Conservation (phyloP, 2,888 invertebrate genomes). For the Cephonodes hylas region DNA sequence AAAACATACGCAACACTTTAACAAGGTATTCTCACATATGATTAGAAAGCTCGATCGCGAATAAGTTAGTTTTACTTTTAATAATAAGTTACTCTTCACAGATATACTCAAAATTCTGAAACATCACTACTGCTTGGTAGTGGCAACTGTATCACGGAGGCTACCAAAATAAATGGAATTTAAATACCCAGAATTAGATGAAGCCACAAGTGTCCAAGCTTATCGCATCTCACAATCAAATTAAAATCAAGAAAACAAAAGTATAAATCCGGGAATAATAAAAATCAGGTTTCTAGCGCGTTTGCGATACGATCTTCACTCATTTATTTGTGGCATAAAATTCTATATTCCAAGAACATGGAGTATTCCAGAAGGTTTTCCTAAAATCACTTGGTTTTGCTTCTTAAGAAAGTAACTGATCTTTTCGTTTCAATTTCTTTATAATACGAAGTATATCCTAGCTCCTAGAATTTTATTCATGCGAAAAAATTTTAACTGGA, state of each 20-base stretch:
- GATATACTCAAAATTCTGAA: too few species aligned
- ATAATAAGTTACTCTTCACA: too few species aligned
- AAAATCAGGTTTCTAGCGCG: background rate
- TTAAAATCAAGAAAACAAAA: background rate
- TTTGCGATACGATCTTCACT: background rate
- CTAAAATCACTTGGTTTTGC: background rate
- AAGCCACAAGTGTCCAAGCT: background rate
- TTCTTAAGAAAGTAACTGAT: background rate
- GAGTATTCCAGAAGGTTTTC: background rate
- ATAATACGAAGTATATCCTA: too few species aligned
- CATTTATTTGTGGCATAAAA: background rate
- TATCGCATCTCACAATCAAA: background rate
- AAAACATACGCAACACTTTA: too few species aligned
- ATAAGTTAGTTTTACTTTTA: too few species aligned
- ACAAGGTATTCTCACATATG: too few species aligned
- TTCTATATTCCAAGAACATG: background rate
- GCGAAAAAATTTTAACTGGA: too few species aligned
- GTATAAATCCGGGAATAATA: background rate
- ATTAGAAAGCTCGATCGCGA: too few species aligned
- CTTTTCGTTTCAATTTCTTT: background rate
- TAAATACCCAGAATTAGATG: background rate
- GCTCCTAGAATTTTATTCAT: too few species aligned
- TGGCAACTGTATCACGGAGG: too few species aligned
- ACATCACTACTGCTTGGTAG: too few species aligned
- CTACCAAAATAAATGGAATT: background rate